These are phyloP conservation scores for Gavia stellata DNA, from an alignment of 2,113 vertebrate genomes.

Conservation along the genomic window DNA sequence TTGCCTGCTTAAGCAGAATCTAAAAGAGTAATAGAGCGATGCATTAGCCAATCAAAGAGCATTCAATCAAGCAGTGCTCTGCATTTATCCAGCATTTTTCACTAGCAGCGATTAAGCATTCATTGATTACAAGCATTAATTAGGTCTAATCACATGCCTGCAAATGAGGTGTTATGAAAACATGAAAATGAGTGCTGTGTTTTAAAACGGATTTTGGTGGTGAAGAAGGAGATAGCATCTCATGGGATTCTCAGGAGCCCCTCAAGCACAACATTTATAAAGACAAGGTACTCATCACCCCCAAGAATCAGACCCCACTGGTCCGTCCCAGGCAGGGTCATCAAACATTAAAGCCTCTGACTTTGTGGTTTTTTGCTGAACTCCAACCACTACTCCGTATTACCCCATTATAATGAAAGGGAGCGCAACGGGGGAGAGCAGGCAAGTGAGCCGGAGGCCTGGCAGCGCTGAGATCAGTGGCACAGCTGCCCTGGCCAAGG, in stretches of 20 bases:
- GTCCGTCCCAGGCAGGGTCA: neutral
- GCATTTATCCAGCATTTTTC: constrained; percentile 2
- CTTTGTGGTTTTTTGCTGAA: neutral
- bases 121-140: constrained; percentile 49
- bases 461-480: neutral
- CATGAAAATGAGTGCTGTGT: neutral
- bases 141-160: constrained; percentile 19
- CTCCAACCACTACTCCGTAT: neutral
- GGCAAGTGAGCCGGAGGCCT: neutral
- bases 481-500: neutral
- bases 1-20: constrained; percentile 44
- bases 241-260: neutral
- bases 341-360: neutral
- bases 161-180: constrained; percentile 9
- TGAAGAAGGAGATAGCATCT: neutral
- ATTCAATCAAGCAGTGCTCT: neutral
- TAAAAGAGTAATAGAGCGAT: neutral
- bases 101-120: neutral
- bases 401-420: neutral
- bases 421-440: neutral
- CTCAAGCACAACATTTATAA: neutral
- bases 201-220: neutral
- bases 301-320: neutral
- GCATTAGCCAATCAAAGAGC: neutral
- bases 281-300: neutral